These are phyloP conservation scores for Yponomeuta sedellus DNA, from an alignment of 2,888 invertebrate genomes.

Conservation along the genomic window DNA sequence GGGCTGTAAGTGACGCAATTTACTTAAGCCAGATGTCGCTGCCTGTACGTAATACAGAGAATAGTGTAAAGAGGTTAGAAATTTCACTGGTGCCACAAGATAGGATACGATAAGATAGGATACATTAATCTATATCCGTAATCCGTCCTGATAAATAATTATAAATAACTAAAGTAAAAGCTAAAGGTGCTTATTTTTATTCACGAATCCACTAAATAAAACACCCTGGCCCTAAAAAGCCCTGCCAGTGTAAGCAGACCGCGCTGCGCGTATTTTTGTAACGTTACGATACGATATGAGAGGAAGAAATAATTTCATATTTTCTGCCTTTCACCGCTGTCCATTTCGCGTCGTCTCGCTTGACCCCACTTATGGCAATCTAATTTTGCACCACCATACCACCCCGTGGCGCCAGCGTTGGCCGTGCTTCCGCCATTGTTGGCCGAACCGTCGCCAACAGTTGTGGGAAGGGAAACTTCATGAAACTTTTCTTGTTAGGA, in stretches of 20 bases:
- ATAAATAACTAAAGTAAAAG: too few species aligned
- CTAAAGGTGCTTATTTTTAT: background rate
- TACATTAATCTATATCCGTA: too few species aligned
- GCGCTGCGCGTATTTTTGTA: constrained; percentile 22
- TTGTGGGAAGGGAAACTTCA: too few species aligned
- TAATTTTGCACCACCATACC: constrained; percentile 45
- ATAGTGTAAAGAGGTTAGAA: too few species aligned
- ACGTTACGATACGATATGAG: constrained; percentile 27
- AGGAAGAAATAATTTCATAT: constrained; percentile 47
- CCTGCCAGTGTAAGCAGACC: background rate
- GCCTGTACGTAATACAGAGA: too few species aligned
- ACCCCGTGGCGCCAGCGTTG: constrained; percentile 24
- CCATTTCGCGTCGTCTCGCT: constrained; percentile 46
- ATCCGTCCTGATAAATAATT: too few species aligned
- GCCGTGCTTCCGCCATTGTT: constrained; percentile 34
- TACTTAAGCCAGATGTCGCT: too few species aligned
- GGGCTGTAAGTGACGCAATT: too few species aligned
- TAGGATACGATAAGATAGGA: too few species aligned
- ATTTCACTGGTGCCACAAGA: too few species aligned
- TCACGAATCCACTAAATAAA: constrained; percentile 15
- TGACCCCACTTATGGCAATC: constrained; percentile 68
- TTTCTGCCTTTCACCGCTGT: constrained; percentile 45
- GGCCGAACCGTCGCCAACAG: too few species aligned
- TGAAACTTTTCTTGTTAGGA: too few species aligned
- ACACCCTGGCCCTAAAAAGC: background rate